Percentiles rank a stretch among this genome's conserved stretches.
Evolutionary conservation across 2,797 vertebrate species (phyloP).

Genomic region (Leptoclinus maculatus): DNA sequence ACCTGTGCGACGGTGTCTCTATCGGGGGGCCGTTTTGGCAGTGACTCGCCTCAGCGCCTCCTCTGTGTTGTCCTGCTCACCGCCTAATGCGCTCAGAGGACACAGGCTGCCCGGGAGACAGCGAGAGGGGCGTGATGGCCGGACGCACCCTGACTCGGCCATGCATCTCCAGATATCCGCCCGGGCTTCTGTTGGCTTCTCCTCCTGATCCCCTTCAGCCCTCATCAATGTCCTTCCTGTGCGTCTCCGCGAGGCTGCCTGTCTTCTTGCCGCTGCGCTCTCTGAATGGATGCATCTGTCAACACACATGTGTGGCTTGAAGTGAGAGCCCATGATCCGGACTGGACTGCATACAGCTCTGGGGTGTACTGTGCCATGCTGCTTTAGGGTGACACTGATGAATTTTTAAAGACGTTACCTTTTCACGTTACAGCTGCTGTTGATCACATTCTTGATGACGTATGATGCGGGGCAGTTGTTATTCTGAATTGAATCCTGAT

Average conservation of each 20-base stretch:
- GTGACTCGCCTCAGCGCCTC: conserved; percentile 54
- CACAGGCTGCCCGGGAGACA: conserved; percentile 45
- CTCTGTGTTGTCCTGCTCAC: conserved; percentile 55
- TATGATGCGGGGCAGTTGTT: conserved; percentile 58
- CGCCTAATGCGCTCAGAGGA: conserved; percentile 69
- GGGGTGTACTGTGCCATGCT: conserved; percentile 43
- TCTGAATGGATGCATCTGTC: conserved; percentile 68
- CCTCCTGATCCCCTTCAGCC: conserved; percentile 60
- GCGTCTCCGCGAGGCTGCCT: conserved; percentile 55
- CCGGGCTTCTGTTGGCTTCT: conserved; percentile 63
- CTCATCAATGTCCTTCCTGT: conserved; percentile 58
- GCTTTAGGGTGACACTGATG: conserved; percentile 49
- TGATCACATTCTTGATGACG: conserved; percentile 52
- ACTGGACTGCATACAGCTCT: conserved; percentile 50
- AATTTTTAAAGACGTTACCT: conserved; percentile 45
- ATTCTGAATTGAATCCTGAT: conserved; percentile 44
- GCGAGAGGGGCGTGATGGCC: conserved; percentile 72
- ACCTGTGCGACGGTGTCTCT: conserved; percentile 61
- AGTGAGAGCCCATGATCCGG: conserved; percentile 68
- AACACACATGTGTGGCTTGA: conserved; percentile 62
- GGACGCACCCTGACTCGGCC: conserved; percentile 61
- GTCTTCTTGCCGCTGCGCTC: conserved; percentile 41
- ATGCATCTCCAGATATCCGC: conserved; percentile 62
- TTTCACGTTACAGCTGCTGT: conserved; percentile 38
- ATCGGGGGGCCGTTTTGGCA: conserved; percentile 29